These are phyloP conservation scores for Pachyrhynchus sulphureomaculatus DNA, from an alignment of 1,140 invertebrate species.

Conservation along the genomic window DNA sequence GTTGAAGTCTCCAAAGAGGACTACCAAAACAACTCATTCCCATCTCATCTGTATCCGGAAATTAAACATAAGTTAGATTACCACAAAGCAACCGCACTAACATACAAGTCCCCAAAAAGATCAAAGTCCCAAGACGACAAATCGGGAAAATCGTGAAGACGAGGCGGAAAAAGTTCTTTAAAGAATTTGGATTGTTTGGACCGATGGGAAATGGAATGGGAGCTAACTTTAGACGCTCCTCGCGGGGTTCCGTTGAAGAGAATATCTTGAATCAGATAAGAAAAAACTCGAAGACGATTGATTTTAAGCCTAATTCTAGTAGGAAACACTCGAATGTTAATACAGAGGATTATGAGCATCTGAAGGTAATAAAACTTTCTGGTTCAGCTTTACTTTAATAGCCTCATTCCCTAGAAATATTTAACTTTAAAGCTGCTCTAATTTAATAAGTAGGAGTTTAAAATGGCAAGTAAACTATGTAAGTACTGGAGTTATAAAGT, in stretches of 20 bases:
- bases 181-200: slow-evolving; percentile 46
- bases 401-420: too few species aligned
- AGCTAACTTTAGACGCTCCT: slow-evolving; percentile 30
- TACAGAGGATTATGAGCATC: slow-evolving; percentile 43
- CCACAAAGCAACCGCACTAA: slow-evolving; percentile 42
- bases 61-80: slow-evolving; percentile 42
- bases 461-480: too few species aligned
- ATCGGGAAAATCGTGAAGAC: slow-evolving; percentile 33
- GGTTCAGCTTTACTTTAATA: too few species aligned
- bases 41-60: slow-evolving; percentile 35
- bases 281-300: slow-evolving; percentile 39
- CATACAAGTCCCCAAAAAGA: slow-evolving; percentile 28
- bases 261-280: slow-evolving; percentile 31
- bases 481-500: too few species aligned
- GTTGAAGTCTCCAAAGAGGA: slow-evolving; percentile 34
- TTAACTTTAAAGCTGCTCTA: too few species aligned
- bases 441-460: too few species aligned
- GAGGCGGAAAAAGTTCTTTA: slow-evolving; percentile 46
- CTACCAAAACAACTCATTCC: slow-evolving; percentile 30
- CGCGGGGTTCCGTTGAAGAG: slow-evolving; percentile 26
- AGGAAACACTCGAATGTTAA: slow-evolving; percentile 27
- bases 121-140: slow-evolving; percentile 27
- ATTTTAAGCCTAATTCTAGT: slow-evolving; percentile 9
- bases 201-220: slow-evolving; percentile 50
- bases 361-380: too few species aligned